phyloP scores from a whole-genome alignment of 2,888 invertebrate species.

The Archaeoteleia sp. region DNA sequence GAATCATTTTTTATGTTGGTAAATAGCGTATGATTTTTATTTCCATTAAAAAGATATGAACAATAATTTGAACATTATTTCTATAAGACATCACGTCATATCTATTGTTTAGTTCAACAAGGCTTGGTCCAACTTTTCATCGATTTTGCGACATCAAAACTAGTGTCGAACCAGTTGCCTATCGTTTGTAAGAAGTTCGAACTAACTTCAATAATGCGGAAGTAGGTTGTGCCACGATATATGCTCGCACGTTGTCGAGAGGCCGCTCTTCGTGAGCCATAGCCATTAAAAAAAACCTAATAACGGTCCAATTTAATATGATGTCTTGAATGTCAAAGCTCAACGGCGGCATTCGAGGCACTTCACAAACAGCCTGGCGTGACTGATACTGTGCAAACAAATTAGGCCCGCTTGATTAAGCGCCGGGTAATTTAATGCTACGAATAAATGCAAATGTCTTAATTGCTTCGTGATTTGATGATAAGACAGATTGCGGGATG shows the following conservation, averaged over 20 bases:
- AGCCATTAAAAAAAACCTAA: constrained; percentile 48
- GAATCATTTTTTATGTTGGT: no score
- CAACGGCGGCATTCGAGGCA: constrained; percentile 42
- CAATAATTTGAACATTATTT: no score
- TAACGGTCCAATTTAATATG: constrained; percentile 39
- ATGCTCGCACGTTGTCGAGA: constrained; percentile 34
- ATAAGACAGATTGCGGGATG: constrained; percentile 34
- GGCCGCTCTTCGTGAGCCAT: constrained; percentile 35
- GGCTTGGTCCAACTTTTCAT: no score
- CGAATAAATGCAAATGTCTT: constrained; percentile 48
- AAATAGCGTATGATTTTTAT: no score
- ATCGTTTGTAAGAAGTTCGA: constrained; percentile 26
- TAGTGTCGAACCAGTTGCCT: background rate
- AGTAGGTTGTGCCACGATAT: constrained; percentile 7
- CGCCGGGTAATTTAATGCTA: constrained; percentile 50
- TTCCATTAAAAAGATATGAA: no score
- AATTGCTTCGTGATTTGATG: constrained; percentile 42
- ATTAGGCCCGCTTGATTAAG: constrained; percentile 50
- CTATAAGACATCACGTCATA: no score
- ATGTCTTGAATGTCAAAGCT: constrained; percentile 50
- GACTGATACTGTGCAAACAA: constrained; percentile 50
- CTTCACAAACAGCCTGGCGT: constrained; percentile 47
- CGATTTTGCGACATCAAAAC: no score
- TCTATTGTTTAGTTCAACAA: no score
- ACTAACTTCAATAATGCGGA: constrained; percentile 44